A percentile compares a stretch with the other conserved stretches of the same genome.
Conservation (phyloP, 2,888 invertebrate species). For the Clanis bilineata region DNA sequence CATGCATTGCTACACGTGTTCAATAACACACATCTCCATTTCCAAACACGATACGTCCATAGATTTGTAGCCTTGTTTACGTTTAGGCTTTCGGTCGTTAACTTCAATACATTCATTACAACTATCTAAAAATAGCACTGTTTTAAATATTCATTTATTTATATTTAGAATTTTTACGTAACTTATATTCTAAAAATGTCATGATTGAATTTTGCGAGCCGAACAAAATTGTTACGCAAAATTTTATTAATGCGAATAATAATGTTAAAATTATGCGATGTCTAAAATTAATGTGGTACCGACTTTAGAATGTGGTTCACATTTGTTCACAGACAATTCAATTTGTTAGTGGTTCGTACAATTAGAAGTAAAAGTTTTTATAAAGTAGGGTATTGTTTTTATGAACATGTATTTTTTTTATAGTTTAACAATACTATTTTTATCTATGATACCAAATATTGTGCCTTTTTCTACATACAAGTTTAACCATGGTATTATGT, state of each 20-base stretch:
- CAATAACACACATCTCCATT: slow-evolving; percentile 15
- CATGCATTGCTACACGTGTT: slow-evolving; percentile 25
- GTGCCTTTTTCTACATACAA: too few relatives aligned
- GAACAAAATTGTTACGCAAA: not conserved
- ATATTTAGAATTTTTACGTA: not conserved
- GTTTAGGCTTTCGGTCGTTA: not conserved
- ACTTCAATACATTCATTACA: not conserved
- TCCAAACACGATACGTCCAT: slow-evolving; percentile 1
- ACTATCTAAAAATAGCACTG: not conserved
- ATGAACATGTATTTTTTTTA: too few relatives aligned
- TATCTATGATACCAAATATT: too few relatives aligned
- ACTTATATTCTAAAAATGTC: not conserved
- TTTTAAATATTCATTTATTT: not conserved
- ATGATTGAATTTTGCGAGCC: not conserved
- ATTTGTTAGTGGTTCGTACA: not conserved
- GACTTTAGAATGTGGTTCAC: too few relatives aligned
- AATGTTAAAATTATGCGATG: too few relatives aligned
- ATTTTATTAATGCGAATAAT: not conserved
- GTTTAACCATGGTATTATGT: too few relatives aligned
- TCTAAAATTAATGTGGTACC: too few relatives aligned
- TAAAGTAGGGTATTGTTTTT: too few relatives aligned
- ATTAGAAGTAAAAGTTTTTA: not conserved
- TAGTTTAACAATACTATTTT: too few relatives aligned
- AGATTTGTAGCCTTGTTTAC: not conserved
- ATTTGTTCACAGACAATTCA: too few relatives aligned